Conservation (phyloP, 2,797 vertebrate genomes). For the Euthynnus affinis region DNA sequence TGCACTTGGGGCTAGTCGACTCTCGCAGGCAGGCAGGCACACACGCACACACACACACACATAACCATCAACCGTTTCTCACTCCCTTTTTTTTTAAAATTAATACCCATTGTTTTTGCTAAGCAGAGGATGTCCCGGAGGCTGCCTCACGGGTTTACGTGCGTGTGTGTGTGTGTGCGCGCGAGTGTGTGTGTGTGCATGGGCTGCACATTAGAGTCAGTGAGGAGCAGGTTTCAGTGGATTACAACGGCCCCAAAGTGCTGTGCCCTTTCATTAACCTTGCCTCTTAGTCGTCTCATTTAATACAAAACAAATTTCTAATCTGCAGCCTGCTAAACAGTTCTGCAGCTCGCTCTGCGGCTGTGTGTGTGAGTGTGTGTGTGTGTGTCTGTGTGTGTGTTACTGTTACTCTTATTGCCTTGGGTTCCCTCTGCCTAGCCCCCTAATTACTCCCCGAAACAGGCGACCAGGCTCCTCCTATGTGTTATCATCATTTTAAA, state of each 20-base stretch:
- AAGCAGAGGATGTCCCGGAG: conserved; percentile 75
- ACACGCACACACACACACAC: conserved; percentile 25
- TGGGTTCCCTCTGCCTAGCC: conserved; percentile 82
- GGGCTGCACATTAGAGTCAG: conserved; percentile 63
- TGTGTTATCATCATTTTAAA: conserved; percentile 92
- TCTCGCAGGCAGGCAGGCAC: conserved; percentile 11
- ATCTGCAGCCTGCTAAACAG: conserved; percentile 81
- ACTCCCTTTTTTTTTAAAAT: conserved; percentile 77
- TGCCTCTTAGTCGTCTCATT: conserved; percentile 82
- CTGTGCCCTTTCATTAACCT: conserved; percentile 88
- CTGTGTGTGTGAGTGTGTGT: conserved; percentile 27
- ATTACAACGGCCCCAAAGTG: conserved; percentile 84
- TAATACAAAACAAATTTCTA: conserved; percentile 87
- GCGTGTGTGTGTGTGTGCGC: conserved; percentile 44
- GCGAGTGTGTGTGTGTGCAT: conserved; percentile 37
- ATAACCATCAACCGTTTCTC: conserved; percentile 53
- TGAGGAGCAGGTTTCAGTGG: conserved; percentile 79
- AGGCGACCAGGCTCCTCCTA: conserved; percentile 82
- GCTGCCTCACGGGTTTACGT: conserved; percentile 64
- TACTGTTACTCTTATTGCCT: conserved; percentile 85
- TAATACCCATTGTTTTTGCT: conserved; percentile 78
- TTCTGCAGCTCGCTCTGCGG: conserved; percentile 64
- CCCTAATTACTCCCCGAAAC: conserved; percentile 89
- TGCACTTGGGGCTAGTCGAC: conserved; percentile 63
- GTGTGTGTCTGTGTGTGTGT: conserved; percentile 48